These are phyloP conservation scores for Chaunax sp. DNA, from an alignment of 2,797 vertebrate species.

Conservation along the genomic window DNA sequence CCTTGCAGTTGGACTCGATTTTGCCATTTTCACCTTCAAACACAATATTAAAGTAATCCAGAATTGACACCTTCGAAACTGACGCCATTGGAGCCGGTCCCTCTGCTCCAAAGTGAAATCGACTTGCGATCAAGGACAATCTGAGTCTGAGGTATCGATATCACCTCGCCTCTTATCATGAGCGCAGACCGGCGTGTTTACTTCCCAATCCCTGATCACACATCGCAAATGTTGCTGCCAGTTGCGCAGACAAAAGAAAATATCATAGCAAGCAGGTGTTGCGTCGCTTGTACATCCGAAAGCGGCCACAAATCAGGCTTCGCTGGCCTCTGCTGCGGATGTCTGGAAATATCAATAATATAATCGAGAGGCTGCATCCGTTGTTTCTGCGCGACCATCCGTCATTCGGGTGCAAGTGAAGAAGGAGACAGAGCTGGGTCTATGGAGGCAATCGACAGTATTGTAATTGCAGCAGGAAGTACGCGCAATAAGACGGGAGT, in stretches of 20 bases:
- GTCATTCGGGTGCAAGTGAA: conserved; percentile 52
- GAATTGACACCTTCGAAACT: conserved; percentile 85
- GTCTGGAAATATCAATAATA: conserved; percentile 59
- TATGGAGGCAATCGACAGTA: conserved; percentile 30
- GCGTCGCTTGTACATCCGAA: conserved; percentile 50
- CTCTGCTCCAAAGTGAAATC: conserved; percentile 63
- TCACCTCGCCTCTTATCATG: conserved; percentile 63
- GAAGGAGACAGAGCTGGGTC: conserved; percentile 31
- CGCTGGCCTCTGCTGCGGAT: conserved; percentile 50
- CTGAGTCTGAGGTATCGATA: conserved; percentile 48
- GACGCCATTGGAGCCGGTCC: conserved; percentile 83
- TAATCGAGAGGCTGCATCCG: conserved; percentile 53
- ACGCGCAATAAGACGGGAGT: conserved; percentile 59
- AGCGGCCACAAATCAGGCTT: conserved; percentile 37
- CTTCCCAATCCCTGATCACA: conserved; percentile 48
- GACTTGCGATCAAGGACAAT: conserved; percentile 69
- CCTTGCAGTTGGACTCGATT: conserved; percentile 89
- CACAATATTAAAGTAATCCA: conserved; percentile 89
- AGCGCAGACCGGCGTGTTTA: conserved; percentile 74
- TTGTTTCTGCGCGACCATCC: conserved; percentile 57
- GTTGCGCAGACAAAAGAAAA: conserved; percentile 59
- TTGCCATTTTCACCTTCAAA: conserved; percentile 89
- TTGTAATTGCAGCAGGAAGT: conserved; percentile 78
- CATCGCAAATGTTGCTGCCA: conserved; percentile 43
- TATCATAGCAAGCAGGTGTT: conserved; percentile 35